Percentiles rank a stretch among this genome's conserved stretches.
These are phyloP conservation scores for Pycnomerus fuliginosus DNA, from an alignment of 2,888 invertebrate genomes.

Conservation along the genomic window DNA sequence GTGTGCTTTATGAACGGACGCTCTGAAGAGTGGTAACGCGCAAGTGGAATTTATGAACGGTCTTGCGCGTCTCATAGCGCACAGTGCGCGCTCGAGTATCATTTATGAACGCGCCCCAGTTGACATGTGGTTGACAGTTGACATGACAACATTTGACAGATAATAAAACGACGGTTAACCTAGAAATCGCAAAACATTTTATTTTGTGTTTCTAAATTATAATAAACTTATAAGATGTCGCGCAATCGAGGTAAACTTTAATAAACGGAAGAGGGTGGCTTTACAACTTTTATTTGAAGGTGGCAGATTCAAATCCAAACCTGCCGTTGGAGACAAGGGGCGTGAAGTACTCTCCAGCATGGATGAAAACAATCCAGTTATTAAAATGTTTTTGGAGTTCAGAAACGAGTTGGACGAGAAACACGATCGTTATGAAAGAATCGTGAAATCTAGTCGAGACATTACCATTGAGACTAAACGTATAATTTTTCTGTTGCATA, in stretches of 20 bases:
- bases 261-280: background rate
- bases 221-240: too few species aligned
- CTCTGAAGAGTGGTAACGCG: too few species aligned
- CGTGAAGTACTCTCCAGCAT: conserved; percentile 52
- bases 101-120: too few species aligned
- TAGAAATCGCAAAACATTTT: conserved; percentile 1
- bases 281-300: too few species aligned
- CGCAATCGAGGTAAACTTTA: conserved; percentile 7
- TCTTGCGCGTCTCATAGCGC: too few species aligned
- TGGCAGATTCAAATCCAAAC: conserved; percentile 33
- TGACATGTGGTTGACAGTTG: too few species aligned
- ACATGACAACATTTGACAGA: too few species aligned
- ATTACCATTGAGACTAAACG: conserved; percentile 89
- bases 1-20: too few species aligned
- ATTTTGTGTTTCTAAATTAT: background rate
- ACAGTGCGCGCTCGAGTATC: too few species aligned
- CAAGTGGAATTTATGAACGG: too few species aligned
- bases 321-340: conserved; percentile 51
- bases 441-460: conserved; percentile 79
- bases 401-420: conserved; percentile 69
- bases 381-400: conserved; percentile 65
- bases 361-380: conserved; percentile 56
- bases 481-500: conserved; percentile 83
- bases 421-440: conserved; percentile 80
- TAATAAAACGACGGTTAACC: too few species aligned